Evolutionary conservation across 2,888 invertebrate genomes (phyloP), one percentile per base, ranked within the genome.

Genomic region (Dasypolia templi): DNA sequence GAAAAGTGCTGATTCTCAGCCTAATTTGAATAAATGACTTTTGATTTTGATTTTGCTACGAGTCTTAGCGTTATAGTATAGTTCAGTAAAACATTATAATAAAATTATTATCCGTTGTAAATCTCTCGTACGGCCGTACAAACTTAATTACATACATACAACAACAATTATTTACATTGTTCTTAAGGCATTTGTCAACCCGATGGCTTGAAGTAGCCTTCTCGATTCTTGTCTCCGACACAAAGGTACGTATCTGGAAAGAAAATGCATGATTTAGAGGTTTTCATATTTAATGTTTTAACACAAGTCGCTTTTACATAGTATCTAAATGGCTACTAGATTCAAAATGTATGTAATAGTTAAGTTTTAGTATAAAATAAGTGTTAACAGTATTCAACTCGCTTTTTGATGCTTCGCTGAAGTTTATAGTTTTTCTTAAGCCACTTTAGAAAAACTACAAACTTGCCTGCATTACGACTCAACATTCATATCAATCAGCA

Each of bases 101-200:
- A 65, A 75, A 63, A 66, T 81, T 70, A 69, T 35, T 81, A 68
- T 63, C 58, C 7, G 35, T 72, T 67, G 63, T 79, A 83, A 85
- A 77, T 62, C 63, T 73, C 65, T 69, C 59, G 65, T 77, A 76
- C 77, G 35, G 66, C 35, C 65, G 74, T 73, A 78, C 77, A 82
- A 87, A 88, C 87, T 81, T 86, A 88, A 83, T 88, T 84, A 87
- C 83, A 86, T 81, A 77, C 77, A 87, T 87, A 87, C 85, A 82
- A 86, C 86, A 85, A 88, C 85, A 84, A 88, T 88, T 91, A 92
- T 92, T 88, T 92, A 92, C 92, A 92, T 88, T 81, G 85, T 84
- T 86, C 67, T 75, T 92, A 92, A 92, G 92, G 92, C 92, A 89
- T 89, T 87, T 84, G 72, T 80, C 79, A 68, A 81, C 61, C 80